Evolutionary conservation across 2,888 invertebrate genomes (phyloP).

Genomic region (Philonicus albiceps): DNA sequence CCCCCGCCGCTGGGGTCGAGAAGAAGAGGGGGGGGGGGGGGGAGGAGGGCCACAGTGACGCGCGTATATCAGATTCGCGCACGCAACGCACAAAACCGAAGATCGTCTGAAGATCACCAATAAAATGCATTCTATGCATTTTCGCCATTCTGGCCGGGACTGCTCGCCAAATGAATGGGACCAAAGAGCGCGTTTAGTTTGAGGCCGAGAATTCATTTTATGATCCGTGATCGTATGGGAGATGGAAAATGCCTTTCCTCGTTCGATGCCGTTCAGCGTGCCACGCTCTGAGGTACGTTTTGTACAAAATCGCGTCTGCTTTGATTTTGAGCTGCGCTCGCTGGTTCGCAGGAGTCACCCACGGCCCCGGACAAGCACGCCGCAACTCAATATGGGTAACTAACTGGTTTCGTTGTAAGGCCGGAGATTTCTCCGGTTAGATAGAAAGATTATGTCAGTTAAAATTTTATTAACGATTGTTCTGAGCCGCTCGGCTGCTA

Average conservation of each 20-base stretch:
- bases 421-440: not conserved
- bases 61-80: constrained; percentile 37
- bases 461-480: constrained; percentile 26
- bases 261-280: not conserved
- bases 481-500: not conserved
- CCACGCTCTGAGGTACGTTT: not conserved
- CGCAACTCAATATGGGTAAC: constrained; percentile 26
- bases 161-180: constrained; percentile 35
- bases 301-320: constrained; percentile 1
- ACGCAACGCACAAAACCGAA: constrained; percentile 35
- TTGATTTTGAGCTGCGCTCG: not conserved
- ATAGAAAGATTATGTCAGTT: constrained; percentile 29
- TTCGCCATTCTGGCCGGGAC: constrained; percentile 11
- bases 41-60: constrained; percentile 21
- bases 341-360: constrained; percentile 34
- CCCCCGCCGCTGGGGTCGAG: not conserved
- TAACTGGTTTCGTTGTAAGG: constrained; percentile 2
- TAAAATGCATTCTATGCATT: constrained; percentile 38
- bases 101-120: constrained; percentile 35
- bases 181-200: constrained; percentile 38
- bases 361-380: constrained; percentile 9
- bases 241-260: constrained; percentile 28
- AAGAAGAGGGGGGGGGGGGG: too few species aligned
- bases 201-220: constrained; percentile 41
- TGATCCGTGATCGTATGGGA: constrained; percentile 41